Evolutionary conservation across 2,888 invertebrate genomes (phyloP).

Genomic region (Mellilla xanthometata): DNA sequence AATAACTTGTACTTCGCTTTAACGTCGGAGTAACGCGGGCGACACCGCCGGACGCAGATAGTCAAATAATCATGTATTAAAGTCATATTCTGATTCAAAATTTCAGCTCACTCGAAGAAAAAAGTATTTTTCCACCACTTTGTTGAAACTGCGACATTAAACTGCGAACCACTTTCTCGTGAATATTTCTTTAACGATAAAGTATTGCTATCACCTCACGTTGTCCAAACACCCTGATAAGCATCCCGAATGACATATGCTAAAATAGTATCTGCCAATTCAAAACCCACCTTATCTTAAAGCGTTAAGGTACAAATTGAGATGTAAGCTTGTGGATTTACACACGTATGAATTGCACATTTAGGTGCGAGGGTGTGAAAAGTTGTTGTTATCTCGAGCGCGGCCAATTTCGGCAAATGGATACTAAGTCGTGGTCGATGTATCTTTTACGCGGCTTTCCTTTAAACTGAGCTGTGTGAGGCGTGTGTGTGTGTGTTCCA

Average conservation of each 20-base stretch:
- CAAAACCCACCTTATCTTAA: slow-evolving; percentile 23
- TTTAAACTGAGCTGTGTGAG: slow-evolving; percentile 77
- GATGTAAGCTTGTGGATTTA: slow-evolving; percentile 45
- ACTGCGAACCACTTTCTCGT: slow-evolving; percentile 23
- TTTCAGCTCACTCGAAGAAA: too few species aligned
- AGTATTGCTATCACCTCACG: slow-evolving; percentile 53
- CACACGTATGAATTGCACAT: slow-evolving; percentile 80
- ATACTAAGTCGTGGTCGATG: slow-evolving; percentile 80
- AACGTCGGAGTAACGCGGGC: too few species aligned
- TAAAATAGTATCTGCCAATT: slow-evolving; percentile 31
- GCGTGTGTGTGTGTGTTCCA: slow-evolving; percentile 61
- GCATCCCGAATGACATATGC: slow-evolving; percentile 70
- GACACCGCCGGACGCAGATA: too few species aligned
- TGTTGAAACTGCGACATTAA: slow-evolving; percentile 24
- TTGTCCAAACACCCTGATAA: slow-evolving; percentile 70
- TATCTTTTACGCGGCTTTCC: slow-evolving; percentile 76
- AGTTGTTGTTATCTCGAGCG: slow-evolving; percentile 81
- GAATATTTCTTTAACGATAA: slow-evolving; percentile 52
- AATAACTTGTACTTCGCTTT: too few species aligned
- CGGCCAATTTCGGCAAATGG: slow-evolving; percentile 82
- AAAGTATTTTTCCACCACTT: too few species aligned
- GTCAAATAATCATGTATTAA: too few species aligned
- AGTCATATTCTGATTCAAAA: too few species aligned
- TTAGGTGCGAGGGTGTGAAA: slow-evolving; percentile 80
- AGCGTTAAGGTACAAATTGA: slow-evolving; percentile 35